Percentiles rank a stretch among this genome's conserved stretches.
phyloP scores from a whole-genome alignment of 1,140 invertebrate species.

The Meloidogyne hapla region DNA sequence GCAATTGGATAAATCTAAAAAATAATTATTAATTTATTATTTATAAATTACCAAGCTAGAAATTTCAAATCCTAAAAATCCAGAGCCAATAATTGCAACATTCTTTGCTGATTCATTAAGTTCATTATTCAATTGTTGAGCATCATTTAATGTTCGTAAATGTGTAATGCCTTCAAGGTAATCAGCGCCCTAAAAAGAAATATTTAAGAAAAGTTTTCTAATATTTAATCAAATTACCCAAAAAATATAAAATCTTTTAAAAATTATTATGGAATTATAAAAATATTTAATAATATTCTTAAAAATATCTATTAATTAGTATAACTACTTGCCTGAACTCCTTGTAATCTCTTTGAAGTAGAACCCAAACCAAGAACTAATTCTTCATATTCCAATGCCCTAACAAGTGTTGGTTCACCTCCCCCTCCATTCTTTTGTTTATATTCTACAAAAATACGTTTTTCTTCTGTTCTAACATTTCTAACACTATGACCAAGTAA shows the following conservation, averaged over 20 bases:
- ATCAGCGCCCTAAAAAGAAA: not conserved
- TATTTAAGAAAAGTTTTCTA: not conserved
- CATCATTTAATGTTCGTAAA: constrained; percentile 18
- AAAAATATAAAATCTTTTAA: too few relatives aligned
- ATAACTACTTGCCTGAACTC: not conserved
- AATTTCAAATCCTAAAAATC: constrained; percentile 25
- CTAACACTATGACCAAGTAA: not conserved
- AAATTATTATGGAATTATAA: too few relatives aligned
- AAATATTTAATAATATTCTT: too few relatives aligned
- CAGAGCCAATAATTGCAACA: constrained; percentile 22
- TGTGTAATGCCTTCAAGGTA: constrained; percentile 15
- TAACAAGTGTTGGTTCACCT: not conserved
- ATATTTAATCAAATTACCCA: not conserved
- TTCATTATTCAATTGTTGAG: constrained; percentile 3
- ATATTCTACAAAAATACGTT: constrained; percentile 5
- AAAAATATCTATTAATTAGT: too few relatives aligned
- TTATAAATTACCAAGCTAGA: not conserved
- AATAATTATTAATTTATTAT: not conserved
- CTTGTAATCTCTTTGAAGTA: not conserved
- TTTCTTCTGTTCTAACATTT: constrained; percentile 10
- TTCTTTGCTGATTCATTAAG: not conserved
- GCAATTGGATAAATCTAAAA: constrained; percentile 3
- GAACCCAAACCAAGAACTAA: constrained; percentile 15
- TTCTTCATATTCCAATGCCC: constrained; percentile 1
- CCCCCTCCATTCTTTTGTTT: constrained; percentile 6